Percentiles rank a stretch among this genome's conserved stretches.
phyloP scores from a whole-genome alignment of 2,113 vertebrate genomes.

The Passer montanus region DNA sequence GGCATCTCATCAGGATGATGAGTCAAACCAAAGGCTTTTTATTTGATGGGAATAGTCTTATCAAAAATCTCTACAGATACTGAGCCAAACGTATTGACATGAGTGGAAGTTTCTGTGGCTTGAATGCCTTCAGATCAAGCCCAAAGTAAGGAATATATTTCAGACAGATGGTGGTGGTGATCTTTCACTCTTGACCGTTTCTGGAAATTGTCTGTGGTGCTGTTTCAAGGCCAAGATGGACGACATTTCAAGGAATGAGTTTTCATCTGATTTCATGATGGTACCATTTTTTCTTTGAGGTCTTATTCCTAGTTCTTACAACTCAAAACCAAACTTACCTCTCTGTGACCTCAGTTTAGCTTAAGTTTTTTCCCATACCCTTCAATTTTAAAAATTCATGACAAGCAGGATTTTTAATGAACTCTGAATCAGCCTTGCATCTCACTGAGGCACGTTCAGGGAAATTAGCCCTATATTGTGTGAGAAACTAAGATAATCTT shows the following conservation, averaged over 20 bases:
- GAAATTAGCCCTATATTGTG: background rate
- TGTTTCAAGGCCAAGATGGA: background rate
- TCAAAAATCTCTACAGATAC: background rate
- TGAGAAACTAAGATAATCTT: conserved; percentile 9
- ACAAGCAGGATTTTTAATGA: background rate
- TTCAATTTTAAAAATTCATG: background rate
- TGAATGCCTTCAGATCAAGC: background rate
- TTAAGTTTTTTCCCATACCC: background rate
- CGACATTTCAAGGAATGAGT: background rate
- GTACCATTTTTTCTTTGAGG: background rate
- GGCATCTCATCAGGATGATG: background rate
- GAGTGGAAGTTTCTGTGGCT: background rate
- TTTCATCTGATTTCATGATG: background rate
- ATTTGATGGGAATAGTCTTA: background rate
- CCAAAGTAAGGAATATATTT: background rate
- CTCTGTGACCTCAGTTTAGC: background rate
- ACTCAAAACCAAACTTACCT: background rate
- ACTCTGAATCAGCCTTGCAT: background rate
- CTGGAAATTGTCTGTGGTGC: background rate
- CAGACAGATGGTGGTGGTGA: background rate
- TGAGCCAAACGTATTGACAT: background rate
- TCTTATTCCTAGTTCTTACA: background rate
- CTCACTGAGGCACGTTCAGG: background rate
- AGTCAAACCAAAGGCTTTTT: background rate
- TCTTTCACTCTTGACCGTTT: background rate